phyloP scores from a whole-genome alignment of 2,797 vertebrate species.

The Chaenodraco wilsoni region DNA sequence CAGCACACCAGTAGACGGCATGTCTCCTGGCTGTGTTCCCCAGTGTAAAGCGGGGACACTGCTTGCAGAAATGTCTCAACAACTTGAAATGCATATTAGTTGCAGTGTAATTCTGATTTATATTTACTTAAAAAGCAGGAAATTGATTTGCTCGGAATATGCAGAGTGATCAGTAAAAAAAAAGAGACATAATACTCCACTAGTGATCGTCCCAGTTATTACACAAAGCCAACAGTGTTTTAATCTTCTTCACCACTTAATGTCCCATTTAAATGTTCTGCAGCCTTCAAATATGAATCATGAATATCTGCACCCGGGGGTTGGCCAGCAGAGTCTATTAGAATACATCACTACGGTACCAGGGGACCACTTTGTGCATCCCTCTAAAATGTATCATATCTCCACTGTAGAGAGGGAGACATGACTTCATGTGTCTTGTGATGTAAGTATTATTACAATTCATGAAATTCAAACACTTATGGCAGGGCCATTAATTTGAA shows the following conservation, averaged over 20 bases:
- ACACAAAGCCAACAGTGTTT: conserved; percentile 83
- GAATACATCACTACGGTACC: conserved; percentile 97
- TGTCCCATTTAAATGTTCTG: conserved; percentile 94
- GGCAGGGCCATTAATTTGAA: conserved; percentile 94
- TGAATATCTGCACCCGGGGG: conserved; percentile 93
- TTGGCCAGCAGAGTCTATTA: conserved; percentile 95
- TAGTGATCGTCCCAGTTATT: conserved; percentile 65
- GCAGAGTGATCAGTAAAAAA: not conserved
- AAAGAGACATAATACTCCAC: conserved; percentile 20
- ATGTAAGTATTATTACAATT: conserved; percentile 99
- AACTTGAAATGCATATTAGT: no score
- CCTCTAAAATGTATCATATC: conserved; percentile 97
- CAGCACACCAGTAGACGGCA: not conserved
- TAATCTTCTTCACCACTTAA: conserved; percentile 94
- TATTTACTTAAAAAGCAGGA: no score
- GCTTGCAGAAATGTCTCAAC: not conserved
- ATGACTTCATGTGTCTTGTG: conserved; percentile 99
- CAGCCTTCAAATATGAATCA: conserved; percentile 95
- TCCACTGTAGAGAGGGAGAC: conserved; percentile 89
- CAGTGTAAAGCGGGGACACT: not conserved
- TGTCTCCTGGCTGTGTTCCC: not conserved
- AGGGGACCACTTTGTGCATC: conserved; percentile 97
- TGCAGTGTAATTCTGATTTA: no score
- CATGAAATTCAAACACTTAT: conserved; percentile 97
- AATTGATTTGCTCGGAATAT: not conserved